Percentiles rank a stretch among this genome's conserved stretches.
phyloP scores from a whole-genome alignment of 2,113 vertebrate genomes.

The Carlito syrichta region DNA sequence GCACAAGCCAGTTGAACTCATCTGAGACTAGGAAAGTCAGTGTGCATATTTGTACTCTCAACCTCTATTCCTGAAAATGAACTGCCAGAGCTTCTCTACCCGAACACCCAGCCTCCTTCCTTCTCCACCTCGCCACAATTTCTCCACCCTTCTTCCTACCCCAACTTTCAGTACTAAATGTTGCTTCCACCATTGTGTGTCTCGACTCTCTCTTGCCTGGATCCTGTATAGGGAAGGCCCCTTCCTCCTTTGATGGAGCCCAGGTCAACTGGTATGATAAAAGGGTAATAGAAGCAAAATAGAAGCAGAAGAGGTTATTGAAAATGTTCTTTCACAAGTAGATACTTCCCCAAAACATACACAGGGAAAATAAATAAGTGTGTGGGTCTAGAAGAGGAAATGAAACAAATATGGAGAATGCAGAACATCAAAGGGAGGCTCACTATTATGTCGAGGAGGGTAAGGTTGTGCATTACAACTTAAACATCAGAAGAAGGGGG shows the following conservation, averaged over 20 bases:
- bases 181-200: background rate
- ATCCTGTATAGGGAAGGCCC: background rate
- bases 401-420: slow-evolving; percentile 58
- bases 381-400: slow-evolving; percentile 56
- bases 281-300: slow-evolving; percentile 10
- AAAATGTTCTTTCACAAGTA: slow-evolving; percentile 40
- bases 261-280: slow-evolving; percentile 23
- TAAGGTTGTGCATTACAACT: background rate
- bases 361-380: slow-evolving; percentile 44
- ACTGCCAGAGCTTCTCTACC: background rate
- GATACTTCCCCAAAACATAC: slow-evolving; percentile 44
- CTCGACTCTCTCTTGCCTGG: background rate
- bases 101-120: too few species aligned
- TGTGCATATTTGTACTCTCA: background rate
- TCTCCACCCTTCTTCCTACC: background rate
- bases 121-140: background rate
- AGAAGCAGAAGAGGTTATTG: slow-evolving; percentile 57
- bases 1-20: background rate
- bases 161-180: background rate
- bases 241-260: slow-evolving; percentile 41
- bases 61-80: background rate
- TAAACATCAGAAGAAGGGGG: background rate
- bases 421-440: slow-evolving; percentile 50
- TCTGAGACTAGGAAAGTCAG: background rate
- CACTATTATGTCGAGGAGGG: background rate